phyloP scores from a whole-genome alignment of 1,140 invertebrate species.

The Sitobion miscanthi region DNA sequence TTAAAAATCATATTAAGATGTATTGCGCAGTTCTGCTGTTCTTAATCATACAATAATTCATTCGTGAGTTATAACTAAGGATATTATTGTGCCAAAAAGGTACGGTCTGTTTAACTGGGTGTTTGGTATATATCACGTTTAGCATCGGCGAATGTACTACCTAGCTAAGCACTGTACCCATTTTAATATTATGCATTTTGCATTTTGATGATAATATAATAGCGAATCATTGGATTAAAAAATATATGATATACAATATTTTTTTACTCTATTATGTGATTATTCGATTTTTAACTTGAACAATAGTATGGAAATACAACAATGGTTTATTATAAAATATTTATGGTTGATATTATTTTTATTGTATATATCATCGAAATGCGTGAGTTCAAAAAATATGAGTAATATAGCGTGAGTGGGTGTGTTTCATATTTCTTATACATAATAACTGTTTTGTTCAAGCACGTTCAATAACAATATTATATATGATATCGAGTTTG shows the following conservation, averaged over 20 bases:
- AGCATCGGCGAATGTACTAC: not conserved
- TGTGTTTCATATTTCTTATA: not conserved
- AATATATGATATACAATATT: not conserved
- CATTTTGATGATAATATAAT: not conserved
- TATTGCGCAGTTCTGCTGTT: not conserved
- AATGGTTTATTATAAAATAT: not conserved
- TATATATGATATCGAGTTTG: not conserved
- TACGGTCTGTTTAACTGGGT: not conserved
- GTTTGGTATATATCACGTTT: not conserved
- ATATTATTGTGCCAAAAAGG: no score
- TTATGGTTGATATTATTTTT: not conserved
- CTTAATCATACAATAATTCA: not conserved
- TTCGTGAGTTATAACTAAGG: not conserved
- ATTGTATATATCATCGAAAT: not conserved
- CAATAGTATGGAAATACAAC: not conserved
- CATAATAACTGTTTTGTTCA: not conserved
- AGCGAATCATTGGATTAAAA: not conserved
- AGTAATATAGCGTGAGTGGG: not conserved
- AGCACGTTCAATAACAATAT: not conserved
- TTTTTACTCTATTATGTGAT: not conserved
- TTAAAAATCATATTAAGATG: not conserved
- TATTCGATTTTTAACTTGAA: not conserved
- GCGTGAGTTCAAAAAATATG: not conserved
- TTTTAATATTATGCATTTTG: not conserved
- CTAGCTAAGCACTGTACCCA: no score